Conservation (phyloP, 2,888 invertebrate species). For the Heteromyza rotundicornis region DNA sequence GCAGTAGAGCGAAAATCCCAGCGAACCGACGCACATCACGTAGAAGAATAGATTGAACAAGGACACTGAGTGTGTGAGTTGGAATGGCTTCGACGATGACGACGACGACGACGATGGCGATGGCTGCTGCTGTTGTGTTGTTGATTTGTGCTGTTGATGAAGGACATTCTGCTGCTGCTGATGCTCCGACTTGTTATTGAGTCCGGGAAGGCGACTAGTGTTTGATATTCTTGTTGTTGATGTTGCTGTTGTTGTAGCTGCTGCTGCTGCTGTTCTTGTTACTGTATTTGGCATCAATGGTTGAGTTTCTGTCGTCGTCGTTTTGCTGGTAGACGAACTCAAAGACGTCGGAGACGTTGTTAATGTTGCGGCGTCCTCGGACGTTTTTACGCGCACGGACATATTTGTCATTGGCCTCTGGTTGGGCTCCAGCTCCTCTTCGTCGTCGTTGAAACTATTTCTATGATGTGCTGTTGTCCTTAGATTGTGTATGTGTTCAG, state of each 20-base stretch:
- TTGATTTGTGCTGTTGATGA: slow-evolving; percentile 21
- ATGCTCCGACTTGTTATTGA: slow-evolving; percentile 16
- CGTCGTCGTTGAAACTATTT: slow-evolving; percentile 34
- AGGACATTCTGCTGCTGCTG: slow-evolving; percentile 25
- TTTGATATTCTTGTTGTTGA: slow-evolving; percentile 30
- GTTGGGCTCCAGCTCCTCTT: slow-evolving; percentile 31
- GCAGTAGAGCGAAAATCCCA: slow-evolving; percentile 60
- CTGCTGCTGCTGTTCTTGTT: slow-evolving; percentile 22
- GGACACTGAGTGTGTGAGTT: slow-evolving; percentile 45
- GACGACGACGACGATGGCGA: slow-evolving; percentile 8
- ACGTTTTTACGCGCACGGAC: slow-evolving; percentile 13
- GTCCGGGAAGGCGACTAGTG: slow-evolving; percentile 8
- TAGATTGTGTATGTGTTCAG: not conserved
- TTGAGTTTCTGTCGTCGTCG: slow-evolving; percentile 19
- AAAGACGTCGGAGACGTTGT: slow-evolving; percentile 8
- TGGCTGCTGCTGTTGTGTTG: slow-evolving; percentile 18
- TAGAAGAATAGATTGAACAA: slow-evolving; percentile 59
- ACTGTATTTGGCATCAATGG: slow-evolving; percentile 32
- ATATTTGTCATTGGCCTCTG: not conserved
- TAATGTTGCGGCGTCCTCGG: slow-evolving; percentile 23
- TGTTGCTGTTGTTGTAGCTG: slow-evolving; percentile 28
- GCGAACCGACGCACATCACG: slow-evolving; percentile 59
- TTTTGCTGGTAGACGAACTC: no score
- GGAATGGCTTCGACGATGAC: not conserved
- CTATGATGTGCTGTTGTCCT: slow-evolving; percentile 11